Evolutionary conservation across 2,888 invertebrate genomes (phyloP), one percentile per base, ranked within the genome.

Genomic region (Epistrophe eligans): DNA sequence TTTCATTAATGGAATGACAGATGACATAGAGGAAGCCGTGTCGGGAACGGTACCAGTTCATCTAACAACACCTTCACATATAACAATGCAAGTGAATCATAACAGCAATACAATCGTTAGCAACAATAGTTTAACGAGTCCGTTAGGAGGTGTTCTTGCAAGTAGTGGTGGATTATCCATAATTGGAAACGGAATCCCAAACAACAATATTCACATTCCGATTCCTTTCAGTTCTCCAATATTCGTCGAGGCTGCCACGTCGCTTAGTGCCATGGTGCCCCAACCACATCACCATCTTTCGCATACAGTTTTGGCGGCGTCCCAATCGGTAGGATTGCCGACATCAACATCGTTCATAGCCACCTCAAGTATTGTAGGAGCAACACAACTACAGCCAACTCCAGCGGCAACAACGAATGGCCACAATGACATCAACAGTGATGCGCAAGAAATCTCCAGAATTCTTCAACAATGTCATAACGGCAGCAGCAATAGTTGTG

Each of bases 401-500:
- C 67, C 73, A 28, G 80, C 62, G 71, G 89, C 74, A 89, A 89
- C 83, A 89, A 88, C 77, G 85, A 89, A 88, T 55, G 88, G 88
- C 15, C 91, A 92, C 89, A 92, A 91, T 77, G 93, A 93, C 89
- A 92, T 92, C 48, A 93, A 91, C 80, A 87, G 87, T 58, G 92
- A 93, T 89, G 92, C 92, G 24, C 92, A 93, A 57, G 92, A 93
- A 88, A 93, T 93, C 79, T 93, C 93, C 19, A 91, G 93, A 77
- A 93, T 93, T 76, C 89, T 93, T 80, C 93, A 93, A 84, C 93
- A 93, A 74, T 93, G 93, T 84, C 93, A 93, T 89, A 92, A 91
- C 82, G 92, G 91, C 50, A 90, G 88, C 58, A 64, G 50, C 24
- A 50, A 17, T 2, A 70, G 28, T 40, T 38, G 67, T 28, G 15